Evolutionary conservation across 2,113 vertebrate species (phyloP).

Genomic region (Ptyas mucosa): DNA sequence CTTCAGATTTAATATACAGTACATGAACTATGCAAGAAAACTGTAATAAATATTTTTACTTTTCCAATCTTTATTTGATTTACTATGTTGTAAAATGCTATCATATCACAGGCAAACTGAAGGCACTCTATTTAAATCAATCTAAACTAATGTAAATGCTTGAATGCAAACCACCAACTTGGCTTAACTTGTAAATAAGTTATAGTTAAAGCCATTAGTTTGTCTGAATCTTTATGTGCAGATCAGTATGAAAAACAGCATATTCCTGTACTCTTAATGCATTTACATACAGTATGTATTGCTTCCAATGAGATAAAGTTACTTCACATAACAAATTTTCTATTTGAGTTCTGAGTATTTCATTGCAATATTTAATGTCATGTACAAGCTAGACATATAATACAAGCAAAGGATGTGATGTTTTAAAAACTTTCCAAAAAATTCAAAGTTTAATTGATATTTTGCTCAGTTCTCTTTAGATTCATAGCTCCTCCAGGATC

Average conservation of each 20-base stretch:
- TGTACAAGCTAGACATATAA: not conserved
- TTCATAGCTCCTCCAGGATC: not conserved
- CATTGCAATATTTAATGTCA: not conserved
- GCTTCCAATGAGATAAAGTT: not conserved
- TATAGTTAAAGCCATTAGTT: not conserved
- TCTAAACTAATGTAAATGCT: not conserved
- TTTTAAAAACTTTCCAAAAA: not conserved
- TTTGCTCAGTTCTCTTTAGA: not conserved
- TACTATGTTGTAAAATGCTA: not conserved
- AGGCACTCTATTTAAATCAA: not conserved
- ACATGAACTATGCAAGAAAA: not conserved
- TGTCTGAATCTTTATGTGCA: not conserved
- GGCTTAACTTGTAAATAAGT: not conserved
- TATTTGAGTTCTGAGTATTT: not conserved
- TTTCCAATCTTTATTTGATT: not conserved
- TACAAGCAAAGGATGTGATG: not conserved
- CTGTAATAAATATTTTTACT: not conserved
- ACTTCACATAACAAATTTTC: not conserved
- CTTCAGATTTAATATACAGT: not conserved
- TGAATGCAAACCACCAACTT: not conserved
- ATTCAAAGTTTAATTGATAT: not conserved
- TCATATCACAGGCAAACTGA: not conserved
- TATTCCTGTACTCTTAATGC: not conserved
- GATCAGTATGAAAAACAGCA: not conserved
- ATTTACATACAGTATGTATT: not conserved